A percentile compares a stretch with the other conserved stretches of the same genome.
Evolutionary conservation across 1,140 invertebrate species (phyloP).

Genomic region (Pachyrhynchus sulphureomaculatus): DNA sequence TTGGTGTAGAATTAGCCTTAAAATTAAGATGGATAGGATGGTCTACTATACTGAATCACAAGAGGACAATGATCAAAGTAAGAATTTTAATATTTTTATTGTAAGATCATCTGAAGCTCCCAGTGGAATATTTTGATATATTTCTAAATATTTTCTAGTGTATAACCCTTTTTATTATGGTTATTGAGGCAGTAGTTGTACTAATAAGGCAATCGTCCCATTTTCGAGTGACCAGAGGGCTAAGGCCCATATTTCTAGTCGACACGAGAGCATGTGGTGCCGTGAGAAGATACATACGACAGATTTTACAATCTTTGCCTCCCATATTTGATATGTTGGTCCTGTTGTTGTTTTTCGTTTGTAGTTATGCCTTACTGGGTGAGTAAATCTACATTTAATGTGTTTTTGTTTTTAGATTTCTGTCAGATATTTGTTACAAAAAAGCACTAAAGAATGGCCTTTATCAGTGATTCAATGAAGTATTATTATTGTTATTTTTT

Average conservation of each 20-base stretch:
- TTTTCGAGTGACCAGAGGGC: conserved; percentile 81
- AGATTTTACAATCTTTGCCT: conserved; percentile 81
- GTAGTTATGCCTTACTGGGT: conserved; percentile 74
- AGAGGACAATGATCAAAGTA: conserved; percentile 81
- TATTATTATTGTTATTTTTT: neutral
- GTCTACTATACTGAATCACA: conserved; percentile 70
- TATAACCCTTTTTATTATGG: conserved; percentile 78
- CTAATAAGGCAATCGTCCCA: conserved; percentile 81
- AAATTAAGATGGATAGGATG: conserved; percentile 85
- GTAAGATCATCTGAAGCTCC: neutral
- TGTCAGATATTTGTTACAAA: too few relatives aligned
- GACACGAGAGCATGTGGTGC: conserved; percentile 83
- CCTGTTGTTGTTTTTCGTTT: conserved; percentile 82
- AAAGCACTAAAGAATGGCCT: too few relatives aligned
- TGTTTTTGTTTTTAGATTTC: neutral
- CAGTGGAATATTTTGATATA: too few relatives aligned
- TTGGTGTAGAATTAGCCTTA: conserved; percentile 76
- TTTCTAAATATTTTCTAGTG: conserved; percentile 71
- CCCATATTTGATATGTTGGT: conserved; percentile 88
- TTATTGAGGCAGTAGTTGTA: conserved; percentile 80
- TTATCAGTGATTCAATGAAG: too few relatives aligned
- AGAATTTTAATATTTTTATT: neutral
- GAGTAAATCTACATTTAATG: too few relatives aligned
- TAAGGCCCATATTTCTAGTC: conserved; percentile 87
- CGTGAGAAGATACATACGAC: conserved; percentile 69